Base-by-base conservation (phyloP, 2,888 invertebrate genomes). In the Orthonevra nobilis region DNA sequence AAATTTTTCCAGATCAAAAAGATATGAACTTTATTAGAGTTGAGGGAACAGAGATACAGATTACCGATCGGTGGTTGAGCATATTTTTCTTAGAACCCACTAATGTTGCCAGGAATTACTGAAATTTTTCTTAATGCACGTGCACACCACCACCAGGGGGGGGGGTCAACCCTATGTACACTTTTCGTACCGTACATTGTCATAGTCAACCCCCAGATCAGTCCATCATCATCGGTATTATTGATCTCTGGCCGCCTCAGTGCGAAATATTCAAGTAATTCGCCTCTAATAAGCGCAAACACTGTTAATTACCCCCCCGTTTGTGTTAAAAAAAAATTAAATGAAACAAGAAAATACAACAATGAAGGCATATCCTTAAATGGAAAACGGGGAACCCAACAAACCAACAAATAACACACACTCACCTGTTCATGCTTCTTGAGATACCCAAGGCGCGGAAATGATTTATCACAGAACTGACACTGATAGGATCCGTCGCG, bases 381-480 rank as follows among this genome's bases (percentile, higher is more conserved):
- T 52, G 74, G 81, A 58, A 44, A 61, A 58, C 15, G 19, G 28
- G 40, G 63, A 48, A 52, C 40, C 74, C 50, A 10, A 44, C 30
- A 23, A 26, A n/a, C n/a, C 44, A 36, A 30, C 42, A 34, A 5
- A 17, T 19, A 38, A 50, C 19, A 38, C 40, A 50, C 36, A 36
- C 90, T 87, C 89, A 96, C 96, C 94, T 96, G 96, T 89, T 97
- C 96, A 91, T 97, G 97, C 89, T 96, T 94, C 90, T 96, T 96
- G 84, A 97, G 92, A 88, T 95, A 95, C 81, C 94, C 94, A 82
- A 95, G 93, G 83, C 96, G 92, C 12, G 96, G 94, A 90, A 96
- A 97, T 82, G 96, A 95, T 89, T 96, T 95, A 86, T 96, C 95
- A 90, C 97, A 97, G 90, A 95, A 96, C 89, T 95, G 95, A 90